Base-by-base conservation (phyloP, 2,888 invertebrate genomes). In the Dicycla oo region DNA sequence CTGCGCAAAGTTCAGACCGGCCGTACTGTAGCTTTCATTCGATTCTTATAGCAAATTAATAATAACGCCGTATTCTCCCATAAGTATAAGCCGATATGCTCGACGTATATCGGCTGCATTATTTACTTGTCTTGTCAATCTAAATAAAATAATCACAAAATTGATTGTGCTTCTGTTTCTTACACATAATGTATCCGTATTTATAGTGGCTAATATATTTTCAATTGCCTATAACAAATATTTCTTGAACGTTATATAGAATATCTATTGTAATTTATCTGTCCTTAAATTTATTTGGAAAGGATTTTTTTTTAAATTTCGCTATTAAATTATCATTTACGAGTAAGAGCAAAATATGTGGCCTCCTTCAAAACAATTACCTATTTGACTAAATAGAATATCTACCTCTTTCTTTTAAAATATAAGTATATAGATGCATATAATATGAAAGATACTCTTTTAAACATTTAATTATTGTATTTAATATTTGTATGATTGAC, bases 91-190 rank as follows among this genome's bases (percentile, higher is more conserved):
- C n/a, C n/a, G n/a, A n/a, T n/a, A n/a, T n/a, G n/a, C n/a, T n/a
- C n/a, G n/a, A n/a, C 64, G 78, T 82, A 78, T 72, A 81, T 61
- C 26, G 54, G 57, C 49, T 63, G 47, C 58, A 20, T 60, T 61
- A 66, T 49, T 53, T 57, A 71, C 49, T 49, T 61, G 20, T 40
- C 49, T 49, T 61, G 20, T 40, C 40, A 69, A 72, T 58, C 56
- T 51, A 53, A 77, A 81, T 70, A 68, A 73, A 57, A 62, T 69
- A 2, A 69, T 76, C 74, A 80, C 84, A 82, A 82, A 68, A 75
- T 80, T 86, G 78, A 78, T 71, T 66, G 58, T 57, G 34, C 45
- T n/a, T 68, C 40, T 69, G 53, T 61, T 49, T 20, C n/a, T 3
- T 49, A 23, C 15, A 49, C 5, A 38, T 26, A 61, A 5, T 62